phyloP scores from a whole-genome alignment of 1,140 invertebrate species.

The Stratiolaelaps scimitus region DNA sequence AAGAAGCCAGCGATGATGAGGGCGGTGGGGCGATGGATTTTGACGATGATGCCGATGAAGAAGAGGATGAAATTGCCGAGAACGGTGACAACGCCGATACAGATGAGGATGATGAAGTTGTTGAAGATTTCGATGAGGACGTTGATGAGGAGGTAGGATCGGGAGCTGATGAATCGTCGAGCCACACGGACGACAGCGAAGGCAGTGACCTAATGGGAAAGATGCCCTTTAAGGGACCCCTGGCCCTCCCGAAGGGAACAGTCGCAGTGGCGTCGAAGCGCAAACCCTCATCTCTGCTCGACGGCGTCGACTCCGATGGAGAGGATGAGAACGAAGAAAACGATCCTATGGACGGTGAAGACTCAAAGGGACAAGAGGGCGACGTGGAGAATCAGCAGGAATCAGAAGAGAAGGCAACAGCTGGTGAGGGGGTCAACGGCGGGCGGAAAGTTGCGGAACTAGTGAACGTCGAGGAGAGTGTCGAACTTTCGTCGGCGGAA shows the following conservation, averaged over 20 bases:
- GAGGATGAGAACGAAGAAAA: not conserved
- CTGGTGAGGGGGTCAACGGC: no score
- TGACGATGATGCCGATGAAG: not conserved
- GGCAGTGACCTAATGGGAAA: not conserved
- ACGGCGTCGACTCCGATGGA: not conserved
- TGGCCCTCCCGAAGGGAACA: not conserved
- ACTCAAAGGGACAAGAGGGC: not conserved
- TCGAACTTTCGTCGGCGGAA: no score
- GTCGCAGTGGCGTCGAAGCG: not conserved
- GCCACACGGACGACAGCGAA: not conserved
- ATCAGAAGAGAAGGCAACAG: not conserved
- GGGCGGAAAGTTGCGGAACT: no score
- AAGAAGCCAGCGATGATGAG: no score
- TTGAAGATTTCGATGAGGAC: not conserved
- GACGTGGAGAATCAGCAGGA: not conserved
- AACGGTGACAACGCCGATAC: not conserved
- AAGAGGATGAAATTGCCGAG: slow-evolving; percentile 5
- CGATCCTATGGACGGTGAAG: not conserved
- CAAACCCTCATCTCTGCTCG: slow-evolving; percentile 17
- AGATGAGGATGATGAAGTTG: not conserved
- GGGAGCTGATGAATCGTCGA: not conserved
- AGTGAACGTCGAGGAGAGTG: no score
- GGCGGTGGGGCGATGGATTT: no score
- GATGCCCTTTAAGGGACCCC: slow-evolving; percentile 19
- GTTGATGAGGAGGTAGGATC: not conserved